Base-by-base conservation (phyloP, 2,113 vertebrate genomes). In the Addax nasomaculatus region DNA sequence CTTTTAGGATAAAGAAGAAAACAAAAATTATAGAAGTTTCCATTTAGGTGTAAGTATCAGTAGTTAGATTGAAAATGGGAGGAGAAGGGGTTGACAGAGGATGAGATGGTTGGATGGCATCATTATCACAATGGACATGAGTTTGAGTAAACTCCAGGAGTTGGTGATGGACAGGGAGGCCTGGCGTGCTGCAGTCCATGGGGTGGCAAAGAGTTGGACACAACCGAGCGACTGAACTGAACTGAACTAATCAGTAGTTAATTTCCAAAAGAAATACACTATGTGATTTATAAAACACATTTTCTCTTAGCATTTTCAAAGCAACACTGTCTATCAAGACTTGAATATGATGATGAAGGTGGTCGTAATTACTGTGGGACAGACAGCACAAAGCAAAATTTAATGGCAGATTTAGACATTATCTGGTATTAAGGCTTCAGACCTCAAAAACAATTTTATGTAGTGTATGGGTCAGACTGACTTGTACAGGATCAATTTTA, bases 401-500 rank as follows among this genome's bases (percentile, higher is more conserved):
- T 95, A 88, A 80, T 79, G 86, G 55, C 4, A 86, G 30, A 58
- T 62, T 95, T 84, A 80, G 45, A 84, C 27, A 78, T 57, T 84
- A 92, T 86, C 64, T 96, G 39, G 94, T 89, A 94, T 83, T 95
- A 91, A 94, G 47, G 29, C 67, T 93, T 98, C 81, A 92, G 84
- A 81, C 36, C 39, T 96, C 45, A 90, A 90, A 96, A 93, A 91
- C 81, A 90, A 94, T 85, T 91, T 96, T 89, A 4, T 93, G 67
- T 79, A 94, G 33, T 95, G 89, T 96, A 95, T 97, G 51, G 89
- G 96, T 97, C 94, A 97, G 49, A 89, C 23, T 94, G 94, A 94
- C 88, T 93, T 79, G 11, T 43, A 84, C n/a, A 94, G 19, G 43
- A 94, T 83, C 51, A 90, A 88, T 86, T 95, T 96, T 60, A 96